These are phyloP conservation scores for Diorhabda elongata DNA, from an alignment of 1,140 invertebrate species.

Conservation along the genomic window DNA sequence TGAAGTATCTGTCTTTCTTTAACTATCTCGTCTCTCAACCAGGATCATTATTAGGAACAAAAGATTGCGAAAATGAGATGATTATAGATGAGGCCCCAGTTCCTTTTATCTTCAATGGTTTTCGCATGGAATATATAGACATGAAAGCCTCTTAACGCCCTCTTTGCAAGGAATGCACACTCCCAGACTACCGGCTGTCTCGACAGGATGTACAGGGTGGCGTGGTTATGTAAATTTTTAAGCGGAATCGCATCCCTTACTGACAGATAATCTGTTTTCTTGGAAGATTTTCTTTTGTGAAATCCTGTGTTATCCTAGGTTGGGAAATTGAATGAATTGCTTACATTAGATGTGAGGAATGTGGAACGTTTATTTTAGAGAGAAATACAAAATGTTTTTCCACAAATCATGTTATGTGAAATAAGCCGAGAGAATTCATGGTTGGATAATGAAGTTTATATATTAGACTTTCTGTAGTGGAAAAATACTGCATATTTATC, in stretches of 20 bases:
- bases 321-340: too few species aligned
- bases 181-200: background rate
- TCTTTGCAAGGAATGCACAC: conserved; percentile 4
- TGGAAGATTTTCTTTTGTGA: too few species aligned
- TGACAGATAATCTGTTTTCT: background rate
- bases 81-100: conserved; percentile 42
- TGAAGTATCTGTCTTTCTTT: conserved; percentile 8
- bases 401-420: too few species aligned
- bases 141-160: conserved; percentile 26
- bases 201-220: conserved; percentile 9
- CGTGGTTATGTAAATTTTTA: background rate
- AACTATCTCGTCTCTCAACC: conserved; percentile 30
- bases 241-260: background rate
- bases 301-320: too few species aligned
- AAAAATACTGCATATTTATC: too few species aligned
- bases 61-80: conserved; percentile 44
- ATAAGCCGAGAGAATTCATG: too few species aligned
- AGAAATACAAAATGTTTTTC: too few species aligned
- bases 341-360: too few species aligned
- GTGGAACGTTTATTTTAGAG: too few species aligned
- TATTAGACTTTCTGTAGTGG: too few species aligned
- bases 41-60: conserved; percentile 46
- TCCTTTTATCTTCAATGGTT: conserved; percentile 28
- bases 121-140: conserved; percentile 29
- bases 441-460: too few species aligned